Evolutionary conservation across 2,888 invertebrate species (phyloP).

Genomic region (Asteroscopus sphinx): DNA sequence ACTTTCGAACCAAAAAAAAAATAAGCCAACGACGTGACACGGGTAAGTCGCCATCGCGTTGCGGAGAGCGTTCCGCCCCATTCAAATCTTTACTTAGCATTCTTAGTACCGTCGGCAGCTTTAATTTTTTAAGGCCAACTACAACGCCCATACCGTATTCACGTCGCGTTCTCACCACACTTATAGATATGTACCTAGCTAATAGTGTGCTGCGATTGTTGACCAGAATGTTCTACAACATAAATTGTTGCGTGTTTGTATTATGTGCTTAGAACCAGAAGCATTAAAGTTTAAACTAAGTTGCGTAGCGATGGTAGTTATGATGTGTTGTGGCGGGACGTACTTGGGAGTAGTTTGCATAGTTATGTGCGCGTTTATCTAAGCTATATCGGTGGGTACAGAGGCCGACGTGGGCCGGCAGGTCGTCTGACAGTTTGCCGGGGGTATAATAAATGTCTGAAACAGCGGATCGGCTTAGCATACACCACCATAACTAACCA

Average conservation of each 20-base stretch:
- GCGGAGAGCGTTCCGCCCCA: conserved; percentile 74
- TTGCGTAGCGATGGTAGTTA: conserved; percentile 57
- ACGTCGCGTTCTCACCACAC: conserved; percentile 83
- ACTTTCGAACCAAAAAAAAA: conserved; percentile 77
- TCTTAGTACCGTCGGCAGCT: conserved; percentile 80
- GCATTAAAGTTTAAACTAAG: conserved; percentile 68
- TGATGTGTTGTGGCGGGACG: conserved; percentile 54
- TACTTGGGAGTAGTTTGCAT: conserved; percentile 82
- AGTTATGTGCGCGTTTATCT: conserved; percentile 86
- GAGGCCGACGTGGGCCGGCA: conserved; percentile 71
- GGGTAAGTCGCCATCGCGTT: conserved; percentile 76
- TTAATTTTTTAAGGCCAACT: conserved; percentile 85
- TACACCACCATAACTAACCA: conserved; percentile 25
- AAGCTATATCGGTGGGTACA: conserved; percentile 80
- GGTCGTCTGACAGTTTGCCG: conserved; percentile 67
- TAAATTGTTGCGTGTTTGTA: conserved; percentile 46
- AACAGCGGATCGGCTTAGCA: conserved; percentile 61
- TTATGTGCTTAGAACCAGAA: conserved; percentile 59
- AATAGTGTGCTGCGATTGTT: conserved; percentile 75
- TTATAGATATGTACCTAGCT: conserved; percentile 81
- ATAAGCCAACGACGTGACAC: conserved; percentile 74
- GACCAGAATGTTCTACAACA: conserved; percentile 54
- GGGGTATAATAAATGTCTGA: conserved; percentile 70
- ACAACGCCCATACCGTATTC: conserved; percentile 83
- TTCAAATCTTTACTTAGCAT: conserved; percentile 86